Conservation (phyloP, 2,113 vertebrate genomes). For the Carollia perspicillata region DNA sequence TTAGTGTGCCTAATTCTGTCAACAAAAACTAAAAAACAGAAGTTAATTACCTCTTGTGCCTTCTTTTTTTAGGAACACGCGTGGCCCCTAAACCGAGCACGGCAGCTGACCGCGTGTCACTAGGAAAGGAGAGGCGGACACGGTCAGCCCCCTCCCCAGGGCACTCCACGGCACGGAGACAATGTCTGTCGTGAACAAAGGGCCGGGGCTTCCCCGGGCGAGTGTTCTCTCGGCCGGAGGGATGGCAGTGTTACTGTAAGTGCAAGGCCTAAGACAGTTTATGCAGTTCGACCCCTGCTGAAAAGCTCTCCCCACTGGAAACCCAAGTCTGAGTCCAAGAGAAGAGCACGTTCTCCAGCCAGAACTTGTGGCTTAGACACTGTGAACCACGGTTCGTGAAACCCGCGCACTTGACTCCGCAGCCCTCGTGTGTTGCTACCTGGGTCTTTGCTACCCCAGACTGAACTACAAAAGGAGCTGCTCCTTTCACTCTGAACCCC, state of each 20-base stretch:
- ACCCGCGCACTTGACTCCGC: not conserved
- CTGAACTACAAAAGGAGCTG: constrained; percentile 28
- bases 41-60: not conserved
- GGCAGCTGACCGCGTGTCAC: not conserved
- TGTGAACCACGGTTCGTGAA: not conserved
- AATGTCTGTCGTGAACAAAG: not conserved
- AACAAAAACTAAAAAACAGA: not conserved
- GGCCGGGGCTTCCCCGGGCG: not conserved
- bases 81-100: not conserved
- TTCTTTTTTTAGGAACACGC: not conserved
- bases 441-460: not conserved
- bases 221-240: not conserved
- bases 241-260: not conserved
- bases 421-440: not conserved
- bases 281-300: not conserved
- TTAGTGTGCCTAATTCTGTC: not conserved
- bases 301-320: not conserved
- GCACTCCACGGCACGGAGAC: not conserved
- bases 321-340: not conserved
- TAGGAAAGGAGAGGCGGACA: not conserved
- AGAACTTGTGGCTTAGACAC: constrained; percentile 31
- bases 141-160: not conserved
- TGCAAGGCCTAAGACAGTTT: not conserved
- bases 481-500: constrained; percentile 54
- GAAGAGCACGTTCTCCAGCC: not conserved